phyloP scores from a whole-genome alignment of 2,113 vertebrate genomes.

The Protobothrops mucrosquamatus region DNA sequence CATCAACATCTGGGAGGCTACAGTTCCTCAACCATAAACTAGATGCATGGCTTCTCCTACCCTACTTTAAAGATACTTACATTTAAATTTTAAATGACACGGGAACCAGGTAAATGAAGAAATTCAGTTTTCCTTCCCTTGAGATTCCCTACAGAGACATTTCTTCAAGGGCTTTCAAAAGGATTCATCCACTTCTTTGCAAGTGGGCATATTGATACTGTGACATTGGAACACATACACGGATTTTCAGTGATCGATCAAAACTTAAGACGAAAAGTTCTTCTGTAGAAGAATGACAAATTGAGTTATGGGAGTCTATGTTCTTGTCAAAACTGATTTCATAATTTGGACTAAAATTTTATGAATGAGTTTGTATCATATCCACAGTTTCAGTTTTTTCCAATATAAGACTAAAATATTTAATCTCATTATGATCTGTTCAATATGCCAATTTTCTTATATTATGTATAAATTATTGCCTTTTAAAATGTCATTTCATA shows the following conservation, averaged over 20 bases:
- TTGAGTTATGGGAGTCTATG: not conserved
- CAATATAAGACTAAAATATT: not conserved
- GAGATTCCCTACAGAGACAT: no score
- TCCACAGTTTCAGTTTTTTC: not conserved
- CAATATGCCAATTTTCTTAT: not conserved
- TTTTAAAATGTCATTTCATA: not conserved
- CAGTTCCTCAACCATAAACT: not conserved
- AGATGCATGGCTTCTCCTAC: not conserved
- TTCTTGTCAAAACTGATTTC: not conserved
- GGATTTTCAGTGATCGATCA: not conserved
- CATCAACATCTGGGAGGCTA: not conserved
- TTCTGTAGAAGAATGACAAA: not conserved
- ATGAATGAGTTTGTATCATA: not conserved
- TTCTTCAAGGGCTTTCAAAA: not conserved
- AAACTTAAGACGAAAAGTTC: not conserved
- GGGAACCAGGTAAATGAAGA: not conserved
- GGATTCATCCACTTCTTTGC: not conserved
- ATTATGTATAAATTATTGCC: not conserved
- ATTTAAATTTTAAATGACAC: not conserved
- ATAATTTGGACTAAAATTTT: not conserved
- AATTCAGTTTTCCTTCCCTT: not conserved
- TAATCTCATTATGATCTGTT: not conserved
- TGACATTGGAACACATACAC: not conserved
- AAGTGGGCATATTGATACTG: not conserved
- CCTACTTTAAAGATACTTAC: not conserved